phyloP scores from a whole-genome alignment of 2,797 vertebrate genomes.

The Hydrolagus colliei region DNA sequence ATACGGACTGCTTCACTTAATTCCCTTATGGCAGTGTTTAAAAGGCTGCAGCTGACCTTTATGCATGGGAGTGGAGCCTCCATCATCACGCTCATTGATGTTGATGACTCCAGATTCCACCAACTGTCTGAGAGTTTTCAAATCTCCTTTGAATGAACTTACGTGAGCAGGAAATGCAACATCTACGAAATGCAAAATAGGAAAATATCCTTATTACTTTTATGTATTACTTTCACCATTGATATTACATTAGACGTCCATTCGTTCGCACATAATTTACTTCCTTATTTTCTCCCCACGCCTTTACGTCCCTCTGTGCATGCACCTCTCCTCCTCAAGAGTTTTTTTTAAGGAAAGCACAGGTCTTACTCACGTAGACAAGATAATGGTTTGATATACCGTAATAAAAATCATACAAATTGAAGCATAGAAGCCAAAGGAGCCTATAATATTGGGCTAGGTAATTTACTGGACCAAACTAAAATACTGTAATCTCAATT shows the following conservation, averaged over 20 bases:
- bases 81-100: conserved; percentile 60
- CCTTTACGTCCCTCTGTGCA: no score
- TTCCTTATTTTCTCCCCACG: background rate
- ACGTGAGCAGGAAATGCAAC: conserved; percentile 61
- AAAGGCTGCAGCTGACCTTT: conserved; percentile 51
- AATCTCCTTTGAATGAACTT: conserved; percentile 58
- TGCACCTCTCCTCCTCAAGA: background rate
- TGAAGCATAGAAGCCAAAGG: no score
- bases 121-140: conserved; percentile 54
- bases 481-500: no score
- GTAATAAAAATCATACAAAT: no score
- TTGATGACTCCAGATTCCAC: conserved; percentile 58
- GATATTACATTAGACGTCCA: background rate
- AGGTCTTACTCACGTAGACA: no score
- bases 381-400: no score
- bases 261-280: background rate
- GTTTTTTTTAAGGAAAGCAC: no score
- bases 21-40: no score
- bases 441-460: no score
- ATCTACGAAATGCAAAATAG: conserved; percentile 43
- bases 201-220: background rate
- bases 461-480: no score
- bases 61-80: conserved; percentile 61
- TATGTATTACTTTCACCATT: background rate
- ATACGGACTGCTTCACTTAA: no score